Conservation (phyloP, 2,797 vertebrate genomes). For the Neostethus bicornis region DNA sequence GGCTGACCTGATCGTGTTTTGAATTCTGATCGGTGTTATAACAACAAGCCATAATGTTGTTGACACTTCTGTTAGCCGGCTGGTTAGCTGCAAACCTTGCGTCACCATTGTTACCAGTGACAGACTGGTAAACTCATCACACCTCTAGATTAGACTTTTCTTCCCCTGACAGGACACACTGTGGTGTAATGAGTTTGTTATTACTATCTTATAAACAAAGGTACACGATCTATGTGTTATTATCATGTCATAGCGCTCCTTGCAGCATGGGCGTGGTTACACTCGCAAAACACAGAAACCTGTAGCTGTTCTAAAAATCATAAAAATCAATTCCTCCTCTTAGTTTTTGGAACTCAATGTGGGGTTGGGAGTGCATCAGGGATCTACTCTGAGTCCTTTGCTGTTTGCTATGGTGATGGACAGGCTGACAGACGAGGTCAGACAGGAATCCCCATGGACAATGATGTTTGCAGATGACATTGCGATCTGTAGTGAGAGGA, state of each 20-base stretch:
- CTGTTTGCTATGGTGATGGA: no score
- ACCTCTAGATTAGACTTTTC: constrained; percentile 41
- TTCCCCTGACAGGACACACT: constrained; percentile 6
- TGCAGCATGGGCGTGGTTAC: constrained; percentile 73
- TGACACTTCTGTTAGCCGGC: constrained; percentile 60
- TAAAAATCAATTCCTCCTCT: neutral
- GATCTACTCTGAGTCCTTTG: no score
- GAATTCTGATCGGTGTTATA: neutral
- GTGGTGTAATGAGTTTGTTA: neutral
- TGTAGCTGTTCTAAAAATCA: neutral
- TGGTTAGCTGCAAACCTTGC: constrained; percentile 71
- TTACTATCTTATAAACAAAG: neutral
- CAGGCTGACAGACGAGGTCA: no score
- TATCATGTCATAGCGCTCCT: constrained; percentile 44
- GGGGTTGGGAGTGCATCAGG: no score
- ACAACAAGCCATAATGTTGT: no score
- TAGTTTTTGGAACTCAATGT: neutral
- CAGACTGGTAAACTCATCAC: constrained; percentile 21
- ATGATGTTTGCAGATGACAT: no score
- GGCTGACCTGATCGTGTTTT: constrained; percentile 34
- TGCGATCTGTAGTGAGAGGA: no score
- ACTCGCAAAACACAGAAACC: constrained; percentile 1
- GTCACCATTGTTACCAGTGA: constrained; percentile 75
- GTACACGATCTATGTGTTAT: no score
- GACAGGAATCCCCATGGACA: no score